Percentiles rank a stretch among this genome's conserved stretches.
These are phyloP conservation scores for Ancistrus triradiatus DNA, from an alignment of 2,113 vertebrate species.

Conservation along the genomic window DNA sequence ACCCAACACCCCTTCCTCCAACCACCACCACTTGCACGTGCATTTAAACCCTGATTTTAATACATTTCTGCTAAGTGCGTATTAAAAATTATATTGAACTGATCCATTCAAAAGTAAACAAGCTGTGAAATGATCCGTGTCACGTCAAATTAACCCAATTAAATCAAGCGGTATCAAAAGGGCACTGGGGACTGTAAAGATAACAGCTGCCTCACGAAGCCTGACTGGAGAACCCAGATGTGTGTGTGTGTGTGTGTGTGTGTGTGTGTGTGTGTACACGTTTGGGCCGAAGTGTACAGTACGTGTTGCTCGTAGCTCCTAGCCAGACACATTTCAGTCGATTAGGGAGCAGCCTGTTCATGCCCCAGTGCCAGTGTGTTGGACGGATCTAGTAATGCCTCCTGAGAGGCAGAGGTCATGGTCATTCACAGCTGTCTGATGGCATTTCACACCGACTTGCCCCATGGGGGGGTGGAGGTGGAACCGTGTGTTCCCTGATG, in stretches of 20 bases:
- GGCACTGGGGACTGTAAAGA: constrained; percentile 19
- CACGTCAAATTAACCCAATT: constrained; percentile 11
- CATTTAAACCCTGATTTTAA: neutral
- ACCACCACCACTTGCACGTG: too few species aligned
- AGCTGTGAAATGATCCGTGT: neutral
- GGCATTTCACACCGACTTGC: constrained; percentile 37
- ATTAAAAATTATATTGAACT: neutral
- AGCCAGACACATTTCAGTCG: constrained; percentile 26
- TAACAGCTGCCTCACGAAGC: constrained; percentile 16
- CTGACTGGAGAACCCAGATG: constrained; percentile 10
- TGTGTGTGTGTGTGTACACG: neutral
- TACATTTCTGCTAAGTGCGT: neutral
- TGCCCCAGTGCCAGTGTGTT: constrained; percentile 21
- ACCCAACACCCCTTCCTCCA: too few species aligned
- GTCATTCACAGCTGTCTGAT: constrained; percentile 36
- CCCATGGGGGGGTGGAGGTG: neutral
- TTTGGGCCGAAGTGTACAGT: too few species aligned
- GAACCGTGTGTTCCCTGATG: neutral
- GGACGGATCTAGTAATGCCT: constrained; percentile 37
- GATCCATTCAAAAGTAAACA: constrained; percentile 3
- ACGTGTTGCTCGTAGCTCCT: too few species aligned
- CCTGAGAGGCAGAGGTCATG: constrained; percentile 31
- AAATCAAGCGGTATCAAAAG: constrained; percentile 7
- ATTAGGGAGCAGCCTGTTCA: constrained; percentile 35
- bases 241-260: neutral